Percentiles rank a stretch among this genome's conserved stretches.
Conservation (phyloP, 2,113 vertebrate species). For the Nestor notabilis region DNA sequence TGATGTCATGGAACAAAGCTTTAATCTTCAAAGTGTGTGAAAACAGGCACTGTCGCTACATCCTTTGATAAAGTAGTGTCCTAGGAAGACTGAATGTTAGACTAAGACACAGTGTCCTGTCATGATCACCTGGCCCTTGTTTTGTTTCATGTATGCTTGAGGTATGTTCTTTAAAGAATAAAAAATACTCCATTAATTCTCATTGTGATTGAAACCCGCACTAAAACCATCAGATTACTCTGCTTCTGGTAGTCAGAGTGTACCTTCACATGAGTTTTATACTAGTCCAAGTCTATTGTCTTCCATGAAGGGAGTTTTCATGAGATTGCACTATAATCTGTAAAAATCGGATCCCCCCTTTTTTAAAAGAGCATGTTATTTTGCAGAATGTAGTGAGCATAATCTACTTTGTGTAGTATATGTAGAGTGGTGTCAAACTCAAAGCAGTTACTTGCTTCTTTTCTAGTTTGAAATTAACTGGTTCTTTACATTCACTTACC, state of each 20-base stretch:
- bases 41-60: background rate
- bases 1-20: background rate
- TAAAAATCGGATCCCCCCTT: background rate
- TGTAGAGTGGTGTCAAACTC: background rate
- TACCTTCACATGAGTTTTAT: background rate
- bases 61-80: background rate
- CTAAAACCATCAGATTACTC: background rate
- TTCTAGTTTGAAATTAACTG: background rate
- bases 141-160: background rate
- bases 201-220: background rate
- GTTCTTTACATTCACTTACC: background rate
- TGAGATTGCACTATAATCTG: background rate
- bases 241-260: background rate
- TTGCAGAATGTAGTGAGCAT: background rate
- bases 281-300: background rate
- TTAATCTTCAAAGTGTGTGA: background rate
- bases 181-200: background rate
- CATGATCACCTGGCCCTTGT: background rate
- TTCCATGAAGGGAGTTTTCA: background rate
- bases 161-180: background rate
- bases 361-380: background rate
- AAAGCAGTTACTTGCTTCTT: background rate
- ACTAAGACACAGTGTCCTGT: background rate
- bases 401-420: background rate
- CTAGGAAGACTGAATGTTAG: background rate